A percentile compares a stretch with the other conserved stretches of the same genome.
Evolutionary conservation across 2,113 vertebrate genomes (phyloP).

Genomic region (Taxidea taxus): DNA sequence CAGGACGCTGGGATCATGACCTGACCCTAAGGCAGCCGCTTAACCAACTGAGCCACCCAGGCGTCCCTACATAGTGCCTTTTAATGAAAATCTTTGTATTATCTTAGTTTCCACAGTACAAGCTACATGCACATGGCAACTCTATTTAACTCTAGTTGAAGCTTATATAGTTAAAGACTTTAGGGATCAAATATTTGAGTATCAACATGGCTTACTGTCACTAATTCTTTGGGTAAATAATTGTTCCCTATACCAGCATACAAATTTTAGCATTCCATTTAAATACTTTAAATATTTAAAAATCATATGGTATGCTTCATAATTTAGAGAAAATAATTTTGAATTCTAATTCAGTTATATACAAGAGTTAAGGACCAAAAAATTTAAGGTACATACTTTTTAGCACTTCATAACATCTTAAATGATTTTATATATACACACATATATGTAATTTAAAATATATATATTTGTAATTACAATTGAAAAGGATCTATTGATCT

Average conservation of each 20-base stretch:
- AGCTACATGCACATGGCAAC: not conserved
- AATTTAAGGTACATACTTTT: slow-evolving; percentile 3
- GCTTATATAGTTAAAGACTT: not conserved
- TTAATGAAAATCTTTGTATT: slow-evolving; percentile 12
- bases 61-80: not conserved
- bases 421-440: not conserved
- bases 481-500: slow-evolving; percentile 1
- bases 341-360: not conserved
- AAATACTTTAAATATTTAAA: not conserved
- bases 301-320: not conserved
- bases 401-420: not conserved
- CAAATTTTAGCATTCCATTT: not conserved
- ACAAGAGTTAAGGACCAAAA: not conserved
- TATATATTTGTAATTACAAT: not conserved
- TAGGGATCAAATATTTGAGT: not conserved
- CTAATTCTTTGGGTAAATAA: not conserved
- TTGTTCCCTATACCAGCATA: not conserved
- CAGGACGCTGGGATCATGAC: too few relatives aligned
- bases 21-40: too few relatives aligned
- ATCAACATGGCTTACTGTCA: not conserved
- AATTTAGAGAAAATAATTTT: not conserved
- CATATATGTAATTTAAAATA: not conserved
- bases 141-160: not conserved
- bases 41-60: too few relatives aligned
- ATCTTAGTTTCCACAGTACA: not conserved